These are phyloP conservation scores for Peromyscus aztecus DNA, from an alignment of 2,797 vertebrate species.

Conservation along the genomic window DNA sequence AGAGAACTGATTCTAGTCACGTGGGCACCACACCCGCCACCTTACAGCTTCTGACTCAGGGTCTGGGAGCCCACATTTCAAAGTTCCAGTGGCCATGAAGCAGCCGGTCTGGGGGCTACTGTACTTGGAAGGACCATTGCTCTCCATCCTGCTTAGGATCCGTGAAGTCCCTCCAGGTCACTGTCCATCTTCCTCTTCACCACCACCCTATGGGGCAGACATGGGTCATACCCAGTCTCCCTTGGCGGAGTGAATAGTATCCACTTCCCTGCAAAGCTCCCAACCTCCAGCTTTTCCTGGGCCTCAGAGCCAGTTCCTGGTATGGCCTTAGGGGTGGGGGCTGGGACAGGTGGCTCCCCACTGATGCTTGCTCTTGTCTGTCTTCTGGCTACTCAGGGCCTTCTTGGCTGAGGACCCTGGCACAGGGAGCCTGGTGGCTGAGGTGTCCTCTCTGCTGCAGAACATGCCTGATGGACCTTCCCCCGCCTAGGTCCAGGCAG, in stretches of 20 bases:
- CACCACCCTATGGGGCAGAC: too few relatives aligned
- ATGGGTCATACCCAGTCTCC: background rate
- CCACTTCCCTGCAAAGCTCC: background rate
- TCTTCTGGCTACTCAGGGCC: background rate
- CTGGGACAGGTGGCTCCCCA: too few relatives aligned
- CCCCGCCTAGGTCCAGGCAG: background rate
- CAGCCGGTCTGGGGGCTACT: background rate
- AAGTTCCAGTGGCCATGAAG: background rate
- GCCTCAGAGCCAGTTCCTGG: background rate
- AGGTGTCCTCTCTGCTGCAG: background rate
- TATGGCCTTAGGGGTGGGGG: background rate
- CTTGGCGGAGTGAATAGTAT: background rate
- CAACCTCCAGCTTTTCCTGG: background rate
- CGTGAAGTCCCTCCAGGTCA: background rate
- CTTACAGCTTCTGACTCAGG: background rate
- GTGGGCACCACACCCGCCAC: background rate
- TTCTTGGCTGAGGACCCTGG: background rate
- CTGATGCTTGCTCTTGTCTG: background rate
- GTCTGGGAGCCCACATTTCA: background rate
- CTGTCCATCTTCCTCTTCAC: background rate
- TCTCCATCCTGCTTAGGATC: background rate
- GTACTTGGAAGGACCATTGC: background rate
- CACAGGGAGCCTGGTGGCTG: too few relatives aligned
- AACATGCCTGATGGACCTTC: background rate
- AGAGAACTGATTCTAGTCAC: background rate